A percentile compares a stretch with the other conserved stretches of the same genome.
phyloP scores from a whole-genome alignment of 2,888 invertebrate species.

The Nomada ferruginata region DNA sequence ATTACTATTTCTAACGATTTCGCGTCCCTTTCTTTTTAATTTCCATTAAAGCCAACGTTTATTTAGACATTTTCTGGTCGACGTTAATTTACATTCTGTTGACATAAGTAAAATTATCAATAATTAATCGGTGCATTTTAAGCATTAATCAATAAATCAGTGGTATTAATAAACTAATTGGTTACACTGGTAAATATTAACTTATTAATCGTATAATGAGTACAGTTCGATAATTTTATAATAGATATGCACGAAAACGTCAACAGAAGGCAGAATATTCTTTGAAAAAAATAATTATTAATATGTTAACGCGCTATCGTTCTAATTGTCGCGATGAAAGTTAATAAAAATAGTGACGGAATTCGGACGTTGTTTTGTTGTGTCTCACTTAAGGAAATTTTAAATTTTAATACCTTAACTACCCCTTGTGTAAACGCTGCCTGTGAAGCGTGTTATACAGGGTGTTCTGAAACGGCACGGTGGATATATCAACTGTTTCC shows the following conservation, averaged over 20 bases:
- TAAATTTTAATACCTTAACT: slow-evolving; percentile 58
- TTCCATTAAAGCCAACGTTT: background rate
- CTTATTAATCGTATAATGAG: background rate
- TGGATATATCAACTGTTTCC: slow-evolving; percentile 33
- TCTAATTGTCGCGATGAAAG: slow-evolving; percentile 31
- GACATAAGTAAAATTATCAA: background rate
- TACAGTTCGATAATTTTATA: background rate
- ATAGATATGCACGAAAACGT: background rate
- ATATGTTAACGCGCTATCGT: slow-evolving; percentile 9
- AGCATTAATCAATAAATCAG: slow-evolving; percentile 2
- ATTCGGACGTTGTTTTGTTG: slow-evolving; percentile 42
- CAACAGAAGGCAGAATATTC: background rate
- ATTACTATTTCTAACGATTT: background rate
- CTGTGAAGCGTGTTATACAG: slow-evolving; percentile 43
- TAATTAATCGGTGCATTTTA: background rate
- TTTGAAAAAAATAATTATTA: slow-evolving; percentile 12
- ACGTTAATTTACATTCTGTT: background rate
- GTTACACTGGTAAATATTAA: slow-evolving; percentile 13
- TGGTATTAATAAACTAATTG: slow-evolving; percentile 11
- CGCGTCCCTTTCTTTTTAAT: background rate
- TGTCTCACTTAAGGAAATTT: slow-evolving; percentile 46
- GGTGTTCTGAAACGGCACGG: slow-evolving; percentile 34
- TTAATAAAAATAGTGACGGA: slow-evolving; percentile 21
- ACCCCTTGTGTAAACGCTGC: slow-evolving; percentile 52
- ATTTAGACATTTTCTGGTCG: background rate